phyloP scores from a whole-genome alignment of 1,140 invertebrate species.

The Drosophila trapezifrons region DNA sequence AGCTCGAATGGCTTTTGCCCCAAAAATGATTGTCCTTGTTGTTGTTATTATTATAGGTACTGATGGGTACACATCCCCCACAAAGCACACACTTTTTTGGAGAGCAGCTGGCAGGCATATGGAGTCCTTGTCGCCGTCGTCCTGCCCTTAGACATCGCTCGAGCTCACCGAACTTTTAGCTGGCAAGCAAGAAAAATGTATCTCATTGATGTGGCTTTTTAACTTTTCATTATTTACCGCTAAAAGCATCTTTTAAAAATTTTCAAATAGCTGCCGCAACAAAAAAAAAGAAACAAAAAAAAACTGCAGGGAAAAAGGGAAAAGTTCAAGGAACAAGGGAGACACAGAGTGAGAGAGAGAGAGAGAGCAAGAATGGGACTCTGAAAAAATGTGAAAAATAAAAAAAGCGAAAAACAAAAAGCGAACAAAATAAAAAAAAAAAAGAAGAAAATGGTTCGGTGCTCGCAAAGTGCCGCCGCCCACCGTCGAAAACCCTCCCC shows the following conservation, averaged over 20 bases:
- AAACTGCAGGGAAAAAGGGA: slow-evolving; percentile 25
- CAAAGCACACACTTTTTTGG: neutral
- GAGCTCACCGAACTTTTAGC: slow-evolving; percentile 12
- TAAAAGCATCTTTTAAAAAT: slow-evolving; percentile 84
- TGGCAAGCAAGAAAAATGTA: slow-evolving; percentile 71
- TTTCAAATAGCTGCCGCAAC: slow-evolving; percentile 70
- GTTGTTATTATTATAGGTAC: slow-evolving; percentile 13
- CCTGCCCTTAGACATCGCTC: slow-evolving; percentile 8
- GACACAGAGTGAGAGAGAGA: slow-evolving; percentile 1
- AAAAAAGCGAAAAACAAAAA: neutral
- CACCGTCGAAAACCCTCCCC: slow-evolving; percentile 5
- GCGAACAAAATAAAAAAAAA: slow-evolving; percentile 14
- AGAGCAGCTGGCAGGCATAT: slow-evolving; percentile 25
- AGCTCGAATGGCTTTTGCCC: slow-evolving; percentile 2
- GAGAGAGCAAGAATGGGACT: slow-evolving; percentile 6
- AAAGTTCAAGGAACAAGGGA: slow-evolving; percentile 30
- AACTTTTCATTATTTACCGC: slow-evolving; percentile 84
- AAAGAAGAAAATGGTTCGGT: slow-evolving; percentile 63
- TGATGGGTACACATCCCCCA: slow-evolving; percentile 7
- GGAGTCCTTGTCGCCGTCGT: slow-evolving; percentile 10
- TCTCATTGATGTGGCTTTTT: slow-evolving; percentile 84
- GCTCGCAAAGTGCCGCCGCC: slow-evolving; percentile 51
- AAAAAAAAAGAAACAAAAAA: slow-evolving; percentile 47
- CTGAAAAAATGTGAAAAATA: slow-evolving; percentile 22
- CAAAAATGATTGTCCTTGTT: slow-evolving; percentile 35